These are phyloP conservation scores for Drosophila koepferae DNA, from an alignment of 2,888 invertebrate species.

Conservation along the genomic window DNA sequence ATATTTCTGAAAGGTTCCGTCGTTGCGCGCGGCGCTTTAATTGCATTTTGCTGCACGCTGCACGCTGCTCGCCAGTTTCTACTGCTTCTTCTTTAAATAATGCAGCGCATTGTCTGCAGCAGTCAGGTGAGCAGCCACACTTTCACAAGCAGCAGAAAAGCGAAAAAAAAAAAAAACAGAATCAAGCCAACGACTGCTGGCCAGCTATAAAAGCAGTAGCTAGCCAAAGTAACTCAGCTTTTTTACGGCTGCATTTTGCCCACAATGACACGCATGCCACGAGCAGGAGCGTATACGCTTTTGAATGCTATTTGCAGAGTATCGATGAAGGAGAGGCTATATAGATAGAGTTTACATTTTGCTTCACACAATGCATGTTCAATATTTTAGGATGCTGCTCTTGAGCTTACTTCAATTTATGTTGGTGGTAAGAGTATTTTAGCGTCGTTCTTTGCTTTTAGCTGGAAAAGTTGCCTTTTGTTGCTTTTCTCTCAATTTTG, in stretches of 20 bases:
- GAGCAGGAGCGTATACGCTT: background rate
- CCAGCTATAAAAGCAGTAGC: slow-evolving; percentile 60
- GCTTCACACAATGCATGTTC: background rate
- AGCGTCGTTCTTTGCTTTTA: background rate
- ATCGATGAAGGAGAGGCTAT: background rate
- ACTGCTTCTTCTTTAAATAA: slow-evolving; percentile 65
- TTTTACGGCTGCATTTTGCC: slow-evolving; percentile 47
- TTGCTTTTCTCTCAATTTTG: slow-evolving; percentile 47
- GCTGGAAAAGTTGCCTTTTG: background rate
- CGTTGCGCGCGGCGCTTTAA: slow-evolving; percentile 68
- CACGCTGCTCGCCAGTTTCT: slow-evolving; percentile 27
- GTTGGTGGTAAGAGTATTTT: slow-evolving; percentile 10
- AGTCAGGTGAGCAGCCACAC: slow-evolving; percentile 56
- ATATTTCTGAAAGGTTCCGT: slow-evolving; percentile 72
- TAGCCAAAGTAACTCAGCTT: slow-evolving; percentile 44
- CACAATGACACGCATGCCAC: background rate
- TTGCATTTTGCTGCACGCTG: slow-evolving; percentile 65
- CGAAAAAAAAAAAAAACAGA: slow-evolving; percentile 9
- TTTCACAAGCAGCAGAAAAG: background rate
- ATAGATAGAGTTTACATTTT: background rate
- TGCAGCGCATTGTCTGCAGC: slow-evolving; percentile 75
- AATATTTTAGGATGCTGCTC: no score
- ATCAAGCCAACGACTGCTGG: slow-evolving; percentile 26
- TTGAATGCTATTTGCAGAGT: background rate
- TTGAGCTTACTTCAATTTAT: background rate